Conservation (phyloP, 2,113 vertebrate genomes). For the Orcinus orca region DNA sequence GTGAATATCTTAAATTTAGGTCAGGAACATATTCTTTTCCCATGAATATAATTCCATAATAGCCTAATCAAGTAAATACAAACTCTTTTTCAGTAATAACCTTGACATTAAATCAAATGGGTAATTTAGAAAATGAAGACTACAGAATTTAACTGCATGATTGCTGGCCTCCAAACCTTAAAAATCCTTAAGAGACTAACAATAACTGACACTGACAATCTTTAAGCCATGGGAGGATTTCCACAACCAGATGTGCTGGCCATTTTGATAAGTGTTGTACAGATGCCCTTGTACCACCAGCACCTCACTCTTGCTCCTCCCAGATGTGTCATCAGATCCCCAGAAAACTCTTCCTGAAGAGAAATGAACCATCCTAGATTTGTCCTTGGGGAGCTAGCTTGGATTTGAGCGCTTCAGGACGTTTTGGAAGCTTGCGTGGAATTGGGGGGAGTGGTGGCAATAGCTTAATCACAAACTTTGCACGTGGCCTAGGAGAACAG, state of each 20-base stretch:
- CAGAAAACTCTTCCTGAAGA: neutral
- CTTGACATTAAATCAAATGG: neutral
- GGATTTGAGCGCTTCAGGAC: neutral
- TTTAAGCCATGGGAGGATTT: neutral
- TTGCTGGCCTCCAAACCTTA: neutral
- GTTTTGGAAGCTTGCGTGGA: neutral
- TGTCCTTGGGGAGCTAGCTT: neutral
- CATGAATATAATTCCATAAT: neutral
- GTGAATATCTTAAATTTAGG: constrained; percentile 5
- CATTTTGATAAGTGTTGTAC: neutral
- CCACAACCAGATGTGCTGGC: neutral
- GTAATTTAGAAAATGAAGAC: neutral
- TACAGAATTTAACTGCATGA: neutral
- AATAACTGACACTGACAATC: neutral
- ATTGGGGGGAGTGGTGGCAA: neutral
- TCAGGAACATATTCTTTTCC: neutral
- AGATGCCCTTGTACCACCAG: neutral
- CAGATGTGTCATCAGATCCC: neutral
- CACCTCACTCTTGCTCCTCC: neutral
- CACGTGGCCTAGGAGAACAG: neutral
- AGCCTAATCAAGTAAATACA: neutral
- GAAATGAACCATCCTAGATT: neutral
- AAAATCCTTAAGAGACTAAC: neutral
- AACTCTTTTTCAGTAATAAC: neutral
- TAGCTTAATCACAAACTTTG: neutral